Conservation (phyloP, 2,888 invertebrate species). For the Cetonia aurata region DNA sequence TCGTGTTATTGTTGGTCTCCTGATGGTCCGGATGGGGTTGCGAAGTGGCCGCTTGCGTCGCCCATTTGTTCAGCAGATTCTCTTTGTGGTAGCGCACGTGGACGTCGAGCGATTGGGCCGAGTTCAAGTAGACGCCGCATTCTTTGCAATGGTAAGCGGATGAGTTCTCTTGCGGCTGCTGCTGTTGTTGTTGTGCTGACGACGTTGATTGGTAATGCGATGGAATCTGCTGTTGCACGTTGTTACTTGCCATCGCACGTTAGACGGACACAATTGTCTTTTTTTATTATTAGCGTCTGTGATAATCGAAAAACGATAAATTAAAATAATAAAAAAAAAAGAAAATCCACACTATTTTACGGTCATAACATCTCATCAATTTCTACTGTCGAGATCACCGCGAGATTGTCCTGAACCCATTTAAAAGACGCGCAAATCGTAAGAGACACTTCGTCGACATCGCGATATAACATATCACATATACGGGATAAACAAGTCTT, state of each 20-base stretch:
- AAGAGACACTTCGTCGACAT: background rate
- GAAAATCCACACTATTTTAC: slow-evolving; percentile 65
- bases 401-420: slow-evolving; percentile 12
- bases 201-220: slow-evolving; percentile 43
- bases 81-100: slow-evolving; percentile 86
- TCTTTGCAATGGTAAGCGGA: slow-evolving; percentile 80
- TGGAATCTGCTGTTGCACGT: slow-evolving; percentile 51
- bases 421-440: background rate
- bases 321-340: slow-evolving; percentile 59
- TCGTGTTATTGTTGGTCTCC: slow-evolving; percentile 77
- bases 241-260: slow-evolving; percentile 63
- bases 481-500: background rate
- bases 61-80: slow-evolving; percentile 81
- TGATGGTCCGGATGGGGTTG: slow-evolving; percentile 62
- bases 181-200: slow-evolving; percentile 59
- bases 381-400: slow-evolving; percentile 3
- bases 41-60: slow-evolving; percentile 68
- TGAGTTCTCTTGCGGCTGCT: slow-evolving; percentile 69
- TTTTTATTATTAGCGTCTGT: slow-evolving; percentile 21
- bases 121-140: slow-evolving; percentile 82
- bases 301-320: slow-evolving; percentile 2
- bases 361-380: slow-evolving; percentile 66
- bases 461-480: slow-evolving; percentile 55
- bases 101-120: slow-evolving; percentile 81
- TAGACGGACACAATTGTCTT: slow-evolving; percentile 9